Evolutionary conservation across 2,797 vertebrate species (phyloP).

Genomic region (Pseudochaenichthys georgianus): DNA sequence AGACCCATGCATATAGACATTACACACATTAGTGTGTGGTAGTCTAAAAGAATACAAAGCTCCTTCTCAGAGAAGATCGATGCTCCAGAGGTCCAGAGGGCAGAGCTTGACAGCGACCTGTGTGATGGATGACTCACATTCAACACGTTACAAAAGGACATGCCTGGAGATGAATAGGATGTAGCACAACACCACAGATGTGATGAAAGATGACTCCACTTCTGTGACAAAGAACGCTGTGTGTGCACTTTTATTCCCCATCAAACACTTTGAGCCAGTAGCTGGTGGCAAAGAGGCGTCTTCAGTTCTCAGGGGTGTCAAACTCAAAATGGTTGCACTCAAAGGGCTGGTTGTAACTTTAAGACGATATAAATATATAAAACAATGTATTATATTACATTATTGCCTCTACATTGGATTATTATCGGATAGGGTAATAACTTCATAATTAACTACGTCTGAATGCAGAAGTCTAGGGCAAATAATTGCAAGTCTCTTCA

Average conservation of each 20-base stretch:
- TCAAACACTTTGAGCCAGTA: slow-evolving; percentile 41
- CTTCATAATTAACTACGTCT: too few relatives aligned
- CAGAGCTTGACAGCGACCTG: slow-evolving; percentile 40
- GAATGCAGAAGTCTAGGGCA: too few relatives aligned
- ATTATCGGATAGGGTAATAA: too few relatives aligned
- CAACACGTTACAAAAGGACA: slow-evolving; percentile 55
- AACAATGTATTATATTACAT: too few relatives aligned
- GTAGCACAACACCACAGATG: slow-evolving; percentile 41
- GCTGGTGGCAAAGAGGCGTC: slow-evolving; percentile 35
- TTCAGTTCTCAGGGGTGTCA: not conserved
- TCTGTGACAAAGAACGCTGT: slow-evolving; percentile 32
- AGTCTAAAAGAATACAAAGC: slow-evolving; percentile 32
- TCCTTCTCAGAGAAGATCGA: slow-evolving; percentile 42
- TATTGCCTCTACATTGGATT: too few relatives aligned
- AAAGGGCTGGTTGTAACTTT: too few relatives aligned
- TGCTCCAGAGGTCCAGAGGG: slow-evolving; percentile 36
- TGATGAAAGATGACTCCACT: slow-evolving; percentile 52
- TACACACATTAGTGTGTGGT: not conserved
- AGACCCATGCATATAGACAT: not conserved
- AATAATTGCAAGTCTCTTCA: too few relatives aligned
- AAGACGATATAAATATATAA: too few relatives aligned
- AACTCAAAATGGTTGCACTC: too few relatives aligned
- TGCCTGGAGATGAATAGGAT: slow-evolving; percentile 60
- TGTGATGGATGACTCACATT: slow-evolving; percentile 64
- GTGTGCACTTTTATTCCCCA: slow-evolving; percentile 47